Conservation (phyloP, 2,888 invertebrate species). For the Merodon equestris region DNA sequence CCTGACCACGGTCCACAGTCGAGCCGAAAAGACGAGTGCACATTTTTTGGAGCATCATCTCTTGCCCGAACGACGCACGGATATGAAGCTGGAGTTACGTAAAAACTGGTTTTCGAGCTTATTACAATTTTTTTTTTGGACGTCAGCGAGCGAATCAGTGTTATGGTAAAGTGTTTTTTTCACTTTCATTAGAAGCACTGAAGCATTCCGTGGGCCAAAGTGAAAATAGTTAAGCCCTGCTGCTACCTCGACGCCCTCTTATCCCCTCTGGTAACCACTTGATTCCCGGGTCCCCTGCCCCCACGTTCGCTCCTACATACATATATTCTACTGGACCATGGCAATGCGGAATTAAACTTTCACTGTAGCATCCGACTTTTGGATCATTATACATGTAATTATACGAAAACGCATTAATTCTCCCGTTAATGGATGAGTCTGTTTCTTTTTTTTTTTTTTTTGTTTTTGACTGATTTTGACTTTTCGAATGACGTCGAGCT, state of each 20-base stretch:
- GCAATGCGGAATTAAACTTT: constrained; percentile 77
- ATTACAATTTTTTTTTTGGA: constrained; percentile 57
- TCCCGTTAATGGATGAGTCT: constrained; percentile 46
- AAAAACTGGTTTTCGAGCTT: constrained; percentile 44
- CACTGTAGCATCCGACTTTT: constrained; percentile 71
- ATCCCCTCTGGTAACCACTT: too few species aligned
- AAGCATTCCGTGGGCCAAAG: constrained; percentile 48
- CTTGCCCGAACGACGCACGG: constrained; percentile 31
- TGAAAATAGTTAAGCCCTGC: constrained; percentile 46
- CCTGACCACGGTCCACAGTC: constrained; percentile 20
- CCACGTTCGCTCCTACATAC: too few species aligned
- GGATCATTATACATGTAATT: constrained; percentile 59
- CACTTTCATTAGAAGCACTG: constrained; percentile 76
- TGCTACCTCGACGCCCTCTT: too few species aligned
- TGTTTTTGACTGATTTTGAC: constrained; percentile 27
- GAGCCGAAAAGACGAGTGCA: constrained; percentile 41
- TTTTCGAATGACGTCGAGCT: constrained; percentile 13
- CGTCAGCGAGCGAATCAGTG: constrained; percentile 35
- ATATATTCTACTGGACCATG: constrained; percentile 74
- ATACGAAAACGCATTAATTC: constrained; percentile 49
- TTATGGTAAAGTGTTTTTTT: constrained; percentile 67
- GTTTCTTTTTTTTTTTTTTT: too few species aligned
- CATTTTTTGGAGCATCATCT: constrained; percentile 45
- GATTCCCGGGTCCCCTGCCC: too few species aligned
- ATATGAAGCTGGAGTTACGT: constrained; percentile 30